phyloP scores from a whole-genome alignment of 2,888 invertebrate genomes.

The Liodrosophila aerea region DNA sequence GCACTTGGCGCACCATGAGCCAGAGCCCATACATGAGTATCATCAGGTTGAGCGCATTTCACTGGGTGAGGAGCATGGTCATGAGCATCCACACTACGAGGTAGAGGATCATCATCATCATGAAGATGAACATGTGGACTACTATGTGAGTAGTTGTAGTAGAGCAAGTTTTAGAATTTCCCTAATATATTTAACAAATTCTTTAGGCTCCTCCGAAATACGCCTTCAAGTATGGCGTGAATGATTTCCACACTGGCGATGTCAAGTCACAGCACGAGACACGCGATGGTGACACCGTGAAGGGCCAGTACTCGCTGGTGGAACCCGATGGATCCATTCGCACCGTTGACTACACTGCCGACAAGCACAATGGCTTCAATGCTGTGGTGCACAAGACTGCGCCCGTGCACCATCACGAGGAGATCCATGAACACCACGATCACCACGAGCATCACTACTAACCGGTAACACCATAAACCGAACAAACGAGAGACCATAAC shows the following conservation, averaged over 20 bases:
- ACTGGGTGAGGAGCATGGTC: constrained; percentile 76
- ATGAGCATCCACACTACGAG: constrained; percentile 81
- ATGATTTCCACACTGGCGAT: constrained; percentile 84
- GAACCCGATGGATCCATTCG: constrained; percentile 90
- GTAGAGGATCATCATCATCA: constrained; percentile 67
- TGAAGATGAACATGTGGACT: constrained; percentile 85
- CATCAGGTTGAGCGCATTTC: constrained; percentile 79
- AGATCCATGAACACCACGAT: constrained; percentile 59
- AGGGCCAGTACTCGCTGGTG: constrained; percentile 86
- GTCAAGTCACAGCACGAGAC: constrained; percentile 87
- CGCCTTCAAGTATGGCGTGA: constrained; percentile 84
- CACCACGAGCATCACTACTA: constrained; percentile 74
- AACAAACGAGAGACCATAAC: constrained; percentile 38
- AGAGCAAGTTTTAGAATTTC: no score
- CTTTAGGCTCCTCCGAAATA: constrained; percentile 86
- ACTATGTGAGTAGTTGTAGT: constrained; percentile 84
- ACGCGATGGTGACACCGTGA: constrained; percentile 86
- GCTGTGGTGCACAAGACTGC: constrained; percentile 83
- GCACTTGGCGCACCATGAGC: constrained; percentile 74
- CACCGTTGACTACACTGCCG: constrained; percentile 84
- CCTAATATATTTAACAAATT: no score
- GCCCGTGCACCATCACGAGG: constrained; percentile 80
- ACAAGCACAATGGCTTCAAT: constrained; percentile 83
- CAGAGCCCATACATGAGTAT: constrained; percentile 72
- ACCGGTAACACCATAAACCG: constrained; percentile 17